Conservation (phyloP, 2,888 invertebrate genomes). For the Cheilosia impressa region DNA sequence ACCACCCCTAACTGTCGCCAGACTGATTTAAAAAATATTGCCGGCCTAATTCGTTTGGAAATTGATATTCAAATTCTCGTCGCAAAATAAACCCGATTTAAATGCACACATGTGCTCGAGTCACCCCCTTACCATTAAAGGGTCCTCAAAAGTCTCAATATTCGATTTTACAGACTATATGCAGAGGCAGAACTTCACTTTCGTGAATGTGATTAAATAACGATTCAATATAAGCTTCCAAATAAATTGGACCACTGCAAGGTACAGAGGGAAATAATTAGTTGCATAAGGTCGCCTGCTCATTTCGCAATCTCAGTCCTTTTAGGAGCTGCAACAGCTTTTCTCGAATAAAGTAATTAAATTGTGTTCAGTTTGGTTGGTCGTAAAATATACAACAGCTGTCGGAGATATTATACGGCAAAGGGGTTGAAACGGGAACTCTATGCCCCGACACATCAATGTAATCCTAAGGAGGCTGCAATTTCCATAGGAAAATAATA, state of each 20-base stretch:
- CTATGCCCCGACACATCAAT: not conserved
- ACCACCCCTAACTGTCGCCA: too few relatives aligned
- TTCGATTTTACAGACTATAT: not conserved
- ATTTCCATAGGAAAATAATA: too few relatives aligned
- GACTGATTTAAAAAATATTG: too few relatives aligned
- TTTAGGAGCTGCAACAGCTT: constrained; percentile 13
- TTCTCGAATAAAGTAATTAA: constrained; percentile 51
- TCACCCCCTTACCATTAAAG: not conserved
- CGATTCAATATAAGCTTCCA: not conserved
- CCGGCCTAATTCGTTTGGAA: too few relatives aligned
- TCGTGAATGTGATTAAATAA: constrained; percentile 1
- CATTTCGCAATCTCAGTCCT: not conserved
- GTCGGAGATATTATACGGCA: constrained; percentile 43
- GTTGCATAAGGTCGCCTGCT: constrained; percentile 48
- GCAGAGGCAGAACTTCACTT: not conserved
- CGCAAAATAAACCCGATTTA: too few relatives aligned
- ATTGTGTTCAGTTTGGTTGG: constrained; percentile 37
- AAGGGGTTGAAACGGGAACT: constrained; percentile 5
- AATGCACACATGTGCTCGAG: too few relatives aligned
- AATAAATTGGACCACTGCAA: not conserved
- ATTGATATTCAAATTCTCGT: too few relatives aligned
- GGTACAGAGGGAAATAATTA: constrained; percentile 53
- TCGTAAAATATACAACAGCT: constrained; percentile 67
- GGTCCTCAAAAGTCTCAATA: not conserved
- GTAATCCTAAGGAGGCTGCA: not conserved